A percentile compares a stretch with the other conserved stretches of the same genome.
Evolutionary conservation across 64 coral and sea anemone species (phyloP).

Genomic region (Actinia equina): DNA sequence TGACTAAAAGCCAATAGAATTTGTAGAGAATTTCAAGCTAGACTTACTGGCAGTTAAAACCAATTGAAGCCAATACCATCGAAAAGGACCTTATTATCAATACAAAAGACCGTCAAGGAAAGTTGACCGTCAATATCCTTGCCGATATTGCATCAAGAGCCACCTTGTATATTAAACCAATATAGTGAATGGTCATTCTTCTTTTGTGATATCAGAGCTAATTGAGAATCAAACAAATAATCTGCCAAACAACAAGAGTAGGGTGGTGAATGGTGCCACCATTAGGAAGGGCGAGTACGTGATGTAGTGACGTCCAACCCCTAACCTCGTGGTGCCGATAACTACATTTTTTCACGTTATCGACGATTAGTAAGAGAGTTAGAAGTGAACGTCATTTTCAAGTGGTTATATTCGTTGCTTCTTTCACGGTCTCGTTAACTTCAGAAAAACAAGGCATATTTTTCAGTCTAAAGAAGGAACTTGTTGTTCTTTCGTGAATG

Average conservation of each 20-base stretch:
- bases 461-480: background rate
- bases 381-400: background rate
- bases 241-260: slow-evolving; percentile 14
- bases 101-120: slow-evolving; percentile 3
- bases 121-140: background rate
- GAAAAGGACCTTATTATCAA: slow-evolving; percentile 4
- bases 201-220: slow-evolving; percentile 31
- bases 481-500: background rate
- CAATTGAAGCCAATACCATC: background rate
- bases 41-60: background rate
- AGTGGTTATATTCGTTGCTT: background rate
- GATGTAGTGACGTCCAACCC: background rate
- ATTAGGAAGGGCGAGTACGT: background rate
- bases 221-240: slow-evolving; percentile 26
- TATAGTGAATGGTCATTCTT: slow-evolving; percentile 18
- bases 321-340: background rate
- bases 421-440: background rate
- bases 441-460: background rate
- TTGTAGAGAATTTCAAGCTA: background rate
- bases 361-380: background rate
- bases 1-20: background rate
- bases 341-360: slow-evolving; percentile 6
- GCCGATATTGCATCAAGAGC: slow-evolving; percentile 10
- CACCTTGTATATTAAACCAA: slow-evolving; percentile 24
- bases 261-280: background rate